Evolutionary conservation across 2,888 invertebrate genomes (phyloP), one percentile per base, ranked within the genome.

Genomic region (Hyposoter didymator): DNA sequence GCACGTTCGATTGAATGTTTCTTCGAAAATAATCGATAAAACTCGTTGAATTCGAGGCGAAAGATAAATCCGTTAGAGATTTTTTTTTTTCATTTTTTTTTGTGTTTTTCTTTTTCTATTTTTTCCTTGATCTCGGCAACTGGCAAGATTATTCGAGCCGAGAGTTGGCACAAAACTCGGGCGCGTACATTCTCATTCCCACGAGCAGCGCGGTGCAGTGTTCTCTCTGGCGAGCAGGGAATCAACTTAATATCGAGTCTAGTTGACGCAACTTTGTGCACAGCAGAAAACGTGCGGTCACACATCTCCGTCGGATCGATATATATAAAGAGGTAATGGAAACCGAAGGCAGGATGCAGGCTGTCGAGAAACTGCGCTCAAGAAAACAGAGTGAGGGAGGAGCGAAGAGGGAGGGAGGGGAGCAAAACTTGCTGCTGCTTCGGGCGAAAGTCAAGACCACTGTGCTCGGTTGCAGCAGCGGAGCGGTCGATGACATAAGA

Each of bases 151-250:
- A 19, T 43, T 66, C 52, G 64, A n/a, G 52, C 14, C 19, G 14
- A 59, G 52, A 45, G 39, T 64, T 35, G 12, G 52, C 22, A 39
- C 35, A 32, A 59, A 47, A 32, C 62, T 73, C 19, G 28, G 1
- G 28, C 28, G 28, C 28, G 79, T 80, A 79, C 79, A 85, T 83
- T 85, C 83, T 85, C 85, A 83, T 83, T 85, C 85, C 80, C 85
- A 85, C 85, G 85, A 76, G 52, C 45, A 47, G 28, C 2, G 32
- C 39, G 32, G n/a, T 7, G 35, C 19, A 19, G 45, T 66, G 52
- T n/a, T 66, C 59, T 78, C 52, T 28, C 67, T 28, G 7, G 39
- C 64, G 49, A 66, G n/a, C n/a, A n/a, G n/a, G n/a, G 66, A 80
- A 83, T 83, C 73, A 70, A 85, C 76, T 85, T 59, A 76, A 85